Evolutionary conservation across 2,797 vertebrate genomes (phyloP).

Genomic region (Benthosema pterotum): DNA sequence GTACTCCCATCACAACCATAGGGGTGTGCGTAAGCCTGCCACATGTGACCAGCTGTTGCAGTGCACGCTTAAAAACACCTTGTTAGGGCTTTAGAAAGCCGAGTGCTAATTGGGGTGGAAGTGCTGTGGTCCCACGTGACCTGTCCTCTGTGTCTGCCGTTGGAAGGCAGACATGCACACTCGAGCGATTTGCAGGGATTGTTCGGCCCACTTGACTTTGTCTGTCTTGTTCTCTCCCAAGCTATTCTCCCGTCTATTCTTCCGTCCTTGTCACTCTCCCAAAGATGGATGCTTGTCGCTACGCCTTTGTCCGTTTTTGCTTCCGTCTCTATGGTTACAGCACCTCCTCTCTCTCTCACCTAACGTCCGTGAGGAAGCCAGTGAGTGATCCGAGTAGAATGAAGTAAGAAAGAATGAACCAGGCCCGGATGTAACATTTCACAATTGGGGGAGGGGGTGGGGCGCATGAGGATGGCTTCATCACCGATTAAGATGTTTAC

Average conservation of each 20-base stretch:
- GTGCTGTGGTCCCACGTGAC: conserved; percentile 55
- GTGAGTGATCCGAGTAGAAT: neutral
- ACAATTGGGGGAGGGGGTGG: too few species aligned
- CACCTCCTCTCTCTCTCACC: neutral
- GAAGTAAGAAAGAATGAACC: neutral
- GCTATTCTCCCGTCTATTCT: neutral
- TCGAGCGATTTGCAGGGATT: conserved; percentile 8
- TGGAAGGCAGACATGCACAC: conserved; percentile 38
- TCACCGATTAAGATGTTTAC: too few species aligned
- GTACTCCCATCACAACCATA: conserved; percentile 13
- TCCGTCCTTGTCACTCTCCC: neutral
- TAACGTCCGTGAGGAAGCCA: neutral
- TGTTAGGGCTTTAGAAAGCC: conserved; percentile 72
- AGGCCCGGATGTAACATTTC: too few species aligned
- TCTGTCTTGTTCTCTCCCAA: neutral
- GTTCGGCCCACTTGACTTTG: too few species aligned
- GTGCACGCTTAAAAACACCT: conserved; percentile 77
- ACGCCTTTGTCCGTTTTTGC: neutral
- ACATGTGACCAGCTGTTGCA: conserved; percentile 71
- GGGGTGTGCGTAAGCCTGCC: conserved; percentile 38
- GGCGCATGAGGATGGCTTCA: too few species aligned
- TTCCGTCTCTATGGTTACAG: neutral
- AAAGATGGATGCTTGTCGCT: neutral
- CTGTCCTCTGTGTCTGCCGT: conserved; percentile 30
- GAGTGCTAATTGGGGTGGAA: conserved; percentile 82